Evolutionary conservation across 2,888 invertebrate genomes (phyloP).

Genomic region (Patella ulyssiponensis): DNA sequence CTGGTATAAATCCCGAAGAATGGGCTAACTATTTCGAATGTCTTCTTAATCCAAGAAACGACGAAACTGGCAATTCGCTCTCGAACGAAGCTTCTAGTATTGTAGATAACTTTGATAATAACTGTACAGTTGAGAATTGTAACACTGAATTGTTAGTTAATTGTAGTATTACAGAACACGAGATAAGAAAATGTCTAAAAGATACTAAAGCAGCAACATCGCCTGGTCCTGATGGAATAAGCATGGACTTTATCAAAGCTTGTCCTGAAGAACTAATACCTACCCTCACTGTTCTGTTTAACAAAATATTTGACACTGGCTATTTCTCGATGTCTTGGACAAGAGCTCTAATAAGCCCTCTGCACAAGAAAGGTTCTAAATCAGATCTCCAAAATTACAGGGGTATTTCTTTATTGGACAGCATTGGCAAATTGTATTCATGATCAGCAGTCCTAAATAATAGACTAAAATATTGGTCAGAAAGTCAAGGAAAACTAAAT

Average conservation of each 20-base stretch:
- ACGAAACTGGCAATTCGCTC: neutral
- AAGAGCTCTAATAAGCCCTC: neutral
- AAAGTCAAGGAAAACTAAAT: too few relatives aligned
- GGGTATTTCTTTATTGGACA: neutral
- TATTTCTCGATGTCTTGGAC: neutral
- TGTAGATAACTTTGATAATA: neutral
- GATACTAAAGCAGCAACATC: neutral
- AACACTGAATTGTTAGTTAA: neutral
- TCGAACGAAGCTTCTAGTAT: neutral
- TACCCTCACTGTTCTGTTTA: neutral
- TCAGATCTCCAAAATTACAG: neutral
- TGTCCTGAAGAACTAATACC: neutral
- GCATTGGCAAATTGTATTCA: constrained; percentile 14
- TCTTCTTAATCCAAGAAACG: neutral
- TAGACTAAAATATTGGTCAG: constrained; percentile 26
- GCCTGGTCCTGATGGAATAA: neutral
- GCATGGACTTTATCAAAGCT: neutral
- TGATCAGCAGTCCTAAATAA: constrained; percentile 23
- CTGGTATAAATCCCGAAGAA: neutral
- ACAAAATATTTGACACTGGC: neutral
- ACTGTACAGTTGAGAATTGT: neutral
- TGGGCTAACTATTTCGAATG: neutral
- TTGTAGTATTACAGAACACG: neutral
- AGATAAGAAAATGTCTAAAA: neutral
- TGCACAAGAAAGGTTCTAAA: constrained; percentile 3